Evolutionary conservation across 2,113 vertebrate genomes (phyloP), one percentile per base, ranked within the genome.

Genomic region (Pampusana beccarii): DNA sequence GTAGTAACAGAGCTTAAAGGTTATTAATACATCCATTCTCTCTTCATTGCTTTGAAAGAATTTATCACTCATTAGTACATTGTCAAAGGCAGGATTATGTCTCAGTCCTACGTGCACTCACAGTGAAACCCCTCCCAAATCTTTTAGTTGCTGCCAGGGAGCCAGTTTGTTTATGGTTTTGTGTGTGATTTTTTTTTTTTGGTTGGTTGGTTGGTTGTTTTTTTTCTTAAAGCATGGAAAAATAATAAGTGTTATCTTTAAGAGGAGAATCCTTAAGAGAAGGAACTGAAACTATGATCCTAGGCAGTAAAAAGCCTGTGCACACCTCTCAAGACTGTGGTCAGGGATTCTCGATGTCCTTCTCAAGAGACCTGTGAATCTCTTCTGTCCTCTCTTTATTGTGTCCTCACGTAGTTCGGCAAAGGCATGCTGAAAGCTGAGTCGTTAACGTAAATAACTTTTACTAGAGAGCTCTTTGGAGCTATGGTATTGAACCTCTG

Each of bases 11-110:
- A 96, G 88, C 64, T 93, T 88, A 86, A 94, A 94, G 80, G 71
- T 92, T 95, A 89, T 96, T 92, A 95, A 93, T 89, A 75, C 16
- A 5, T 66, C 46, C 71, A 48, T 92, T 88, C 83, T 93, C 26
- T 51, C 82, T 88, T 92, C 64, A 90, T 94, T 96, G 86, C 83
- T 95, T 88, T 92, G 72, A 95, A 97, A 92, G 88, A 93, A 95
- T 90, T 92, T 93, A 92, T 95, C 89, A 86, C 84, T 95, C 94
- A 97, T 96, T 96, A 97, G 83, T 96, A 64, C 77, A 53, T 95
- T 96, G 92, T 95, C 80, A 92, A 91, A 95, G 91, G 66, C 69
- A 77, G 86, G 92, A 95, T 96, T 96, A 97, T 92, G 80, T 66
- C 81, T 85, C 67, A 73, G 93, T 95, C 88, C 83, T 95, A 2